Evolutionary conservation across 2,113 vertebrate species (phyloP).

Genomic region (Ophthalmolycus amberensis): DNA sequence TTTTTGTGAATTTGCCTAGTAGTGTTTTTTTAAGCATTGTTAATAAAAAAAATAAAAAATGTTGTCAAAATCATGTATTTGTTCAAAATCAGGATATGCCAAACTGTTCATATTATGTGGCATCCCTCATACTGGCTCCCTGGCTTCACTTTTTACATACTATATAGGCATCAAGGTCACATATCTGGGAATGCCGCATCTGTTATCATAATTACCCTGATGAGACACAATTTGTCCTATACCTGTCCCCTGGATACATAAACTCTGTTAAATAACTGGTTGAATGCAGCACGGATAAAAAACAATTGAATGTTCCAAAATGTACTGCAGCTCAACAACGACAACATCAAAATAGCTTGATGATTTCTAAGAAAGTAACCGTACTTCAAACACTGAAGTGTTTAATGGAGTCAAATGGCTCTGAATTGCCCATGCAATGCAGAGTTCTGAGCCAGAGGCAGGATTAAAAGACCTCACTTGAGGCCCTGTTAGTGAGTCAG

Average conservation of each 20-base stretch:
- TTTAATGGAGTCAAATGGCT: constrained; percentile 48
- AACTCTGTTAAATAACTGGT: background rate
- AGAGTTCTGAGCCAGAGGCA: constrained; percentile 33
- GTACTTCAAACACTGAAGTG: constrained; percentile 19
- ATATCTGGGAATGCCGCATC: background rate
- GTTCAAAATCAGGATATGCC: background rate
- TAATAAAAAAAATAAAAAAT: too few relatives aligned
- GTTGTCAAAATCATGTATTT: too few relatives aligned
- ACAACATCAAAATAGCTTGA: background rate
- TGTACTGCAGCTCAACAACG: background rate
- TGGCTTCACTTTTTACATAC: background rate
- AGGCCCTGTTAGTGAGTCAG: constrained; percentile 49
- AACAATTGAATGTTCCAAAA: background rate
- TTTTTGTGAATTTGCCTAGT: too few relatives aligned
- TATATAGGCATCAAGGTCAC: too few relatives aligned
- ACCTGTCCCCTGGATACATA: background rate
- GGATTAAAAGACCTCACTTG: constrained; percentile 35
- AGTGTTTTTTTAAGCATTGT: too few relatives aligned
- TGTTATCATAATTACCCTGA: background rate
- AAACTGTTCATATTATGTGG: background rate
- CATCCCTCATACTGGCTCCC: background rate
- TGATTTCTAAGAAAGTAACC: constrained; percentile 14
- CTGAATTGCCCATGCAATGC: constrained; percentile 15
- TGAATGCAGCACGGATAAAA: background rate
- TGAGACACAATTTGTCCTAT: background rate